Conservation (phyloP, 1,140 invertebrate genomes). For the Bombus confusus region DNA sequence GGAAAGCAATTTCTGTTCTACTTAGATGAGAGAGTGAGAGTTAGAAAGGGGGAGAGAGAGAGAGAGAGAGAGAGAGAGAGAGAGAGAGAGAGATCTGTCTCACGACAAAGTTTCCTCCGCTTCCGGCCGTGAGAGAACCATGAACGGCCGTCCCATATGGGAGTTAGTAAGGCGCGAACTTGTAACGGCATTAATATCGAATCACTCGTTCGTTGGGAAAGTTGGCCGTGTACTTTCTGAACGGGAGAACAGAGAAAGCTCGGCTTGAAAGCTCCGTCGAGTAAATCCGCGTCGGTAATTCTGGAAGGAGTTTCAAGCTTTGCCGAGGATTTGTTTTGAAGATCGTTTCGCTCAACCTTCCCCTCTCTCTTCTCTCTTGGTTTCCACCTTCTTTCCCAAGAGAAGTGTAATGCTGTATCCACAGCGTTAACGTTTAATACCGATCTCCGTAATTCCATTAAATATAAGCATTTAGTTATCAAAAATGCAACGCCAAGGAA, state of each 20-base stretch:
- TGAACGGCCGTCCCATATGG: conserved; percentile 17
- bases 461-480: not conserved
- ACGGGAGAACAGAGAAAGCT: conserved; percentile 56
- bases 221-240: conserved; percentile 51
- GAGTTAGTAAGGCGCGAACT: conserved; percentile 60
- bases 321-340: conserved; percentile 60
- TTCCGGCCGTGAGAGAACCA: not conserved
- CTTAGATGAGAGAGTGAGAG: not conserved
- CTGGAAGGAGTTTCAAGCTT: conserved; percentile 60
- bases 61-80: not conserved
- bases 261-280: conserved; percentile 45
- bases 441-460: conserved; percentile 1
- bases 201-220: conserved; percentile 61
- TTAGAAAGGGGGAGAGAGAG: not conserved
- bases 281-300: conserved; percentile 63
- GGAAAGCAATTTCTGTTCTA: too few relatives aligned
- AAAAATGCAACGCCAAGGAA: not conserved
- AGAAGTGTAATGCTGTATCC: not conserved
- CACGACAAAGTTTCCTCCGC: not conserved
- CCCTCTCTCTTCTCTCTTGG: too few relatives aligned
- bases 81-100: not conserved
- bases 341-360: conserved; percentile 39
- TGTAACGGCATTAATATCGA: conserved; percentile 70
- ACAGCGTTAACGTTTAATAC: conserved; percentile 18
- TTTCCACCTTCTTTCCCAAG: not conserved